phyloP scores from a whole-genome alignment of 2,888 invertebrate species.

The Clepsis dumicolana region DNA sequence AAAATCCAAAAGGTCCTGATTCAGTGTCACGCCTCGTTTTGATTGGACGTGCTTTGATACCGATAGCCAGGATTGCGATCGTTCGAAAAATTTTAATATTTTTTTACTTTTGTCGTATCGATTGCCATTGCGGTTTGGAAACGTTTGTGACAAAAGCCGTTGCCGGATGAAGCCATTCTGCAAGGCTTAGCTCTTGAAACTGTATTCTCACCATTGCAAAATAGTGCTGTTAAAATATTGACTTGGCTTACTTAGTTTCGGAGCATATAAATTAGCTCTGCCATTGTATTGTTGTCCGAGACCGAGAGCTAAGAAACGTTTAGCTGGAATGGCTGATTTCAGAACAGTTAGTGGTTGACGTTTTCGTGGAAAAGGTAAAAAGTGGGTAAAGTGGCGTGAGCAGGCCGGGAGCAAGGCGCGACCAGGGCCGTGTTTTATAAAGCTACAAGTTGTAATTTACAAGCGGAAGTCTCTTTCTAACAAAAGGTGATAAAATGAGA shows the following conservation, averaged over 20 bases:
- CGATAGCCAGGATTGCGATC: conserved; percentile 82
- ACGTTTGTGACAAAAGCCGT: conserved; percentile 70
- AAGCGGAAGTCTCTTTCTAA: no score
- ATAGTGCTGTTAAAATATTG: not conserved
- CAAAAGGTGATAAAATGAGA: no score
- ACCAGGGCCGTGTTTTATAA: no score
- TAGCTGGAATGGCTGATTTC: not conserved
- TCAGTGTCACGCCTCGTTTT: conserved; percentile 84
- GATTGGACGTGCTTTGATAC: conserved; percentile 85
- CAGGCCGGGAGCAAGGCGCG: conserved; percentile 40
- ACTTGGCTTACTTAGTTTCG: not conserved
- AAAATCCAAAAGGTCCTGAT: conserved; percentile 81
- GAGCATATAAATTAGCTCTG: not conserved
- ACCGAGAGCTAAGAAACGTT: not conserved
- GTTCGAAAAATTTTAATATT: conserved; percentile 81
- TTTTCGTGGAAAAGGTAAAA: conserved; percentile 28
- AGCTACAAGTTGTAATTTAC: no score
- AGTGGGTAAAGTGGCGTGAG: conserved; percentile 11
- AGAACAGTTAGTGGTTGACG: conserved; percentile 4
- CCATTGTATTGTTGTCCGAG: not conserved
- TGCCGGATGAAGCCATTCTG: conserved; percentile 47
- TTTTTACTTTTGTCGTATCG: conserved; percentile 76
- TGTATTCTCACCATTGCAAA: not conserved
- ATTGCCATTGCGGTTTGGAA: conserved; percentile 75
- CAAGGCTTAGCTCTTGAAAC: not conserved